phyloP scores from a whole-genome alignment of 2,113 vertebrate species.

The Hippocampus mohnikei region DNA sequence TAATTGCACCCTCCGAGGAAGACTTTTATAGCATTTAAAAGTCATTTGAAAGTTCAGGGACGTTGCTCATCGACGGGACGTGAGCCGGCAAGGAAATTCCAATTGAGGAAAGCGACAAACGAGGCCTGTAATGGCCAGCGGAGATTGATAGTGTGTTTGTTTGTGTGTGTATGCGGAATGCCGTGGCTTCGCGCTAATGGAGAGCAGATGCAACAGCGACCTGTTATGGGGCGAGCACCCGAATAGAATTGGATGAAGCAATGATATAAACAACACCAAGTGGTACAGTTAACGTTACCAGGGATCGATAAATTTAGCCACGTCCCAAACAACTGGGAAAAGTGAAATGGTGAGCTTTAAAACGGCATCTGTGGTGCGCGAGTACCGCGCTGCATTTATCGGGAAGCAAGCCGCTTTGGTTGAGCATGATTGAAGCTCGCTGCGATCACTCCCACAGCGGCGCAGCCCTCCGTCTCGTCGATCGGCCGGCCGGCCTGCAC shows the following conservation, averaged over 20 bases:
- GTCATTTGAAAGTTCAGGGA: not conserved
- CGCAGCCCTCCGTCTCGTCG: too few relatives aligned
- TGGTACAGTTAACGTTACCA: too few relatives aligned
- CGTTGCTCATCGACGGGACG: not conserved
- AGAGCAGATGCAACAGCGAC: not conserved
- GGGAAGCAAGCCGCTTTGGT: too few relatives aligned
- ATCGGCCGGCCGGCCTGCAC: too few relatives aligned
- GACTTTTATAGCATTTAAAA: not conserved
- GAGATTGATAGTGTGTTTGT: constrained; percentile 3
- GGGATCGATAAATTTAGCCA: too few relatives aligned
- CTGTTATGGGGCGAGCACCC: not conserved
- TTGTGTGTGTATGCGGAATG: too few relatives aligned
- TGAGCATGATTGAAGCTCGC: too few relatives aligned
- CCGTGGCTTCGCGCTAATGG: not conserved
- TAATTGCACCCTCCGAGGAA: not conserved
- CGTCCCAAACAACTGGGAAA: too few relatives aligned
- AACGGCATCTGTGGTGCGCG: too few relatives aligned
- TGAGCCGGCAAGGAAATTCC: not conserved
- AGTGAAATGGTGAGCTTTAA: too few relatives aligned
- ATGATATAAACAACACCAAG: not conserved
- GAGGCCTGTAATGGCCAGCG: not conserved
- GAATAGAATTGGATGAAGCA: not conserved
- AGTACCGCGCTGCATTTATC: too few relatives aligned
- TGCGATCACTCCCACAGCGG: too few relatives aligned
- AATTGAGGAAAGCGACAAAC: not conserved